phyloP scores from a whole-genome alignment of 2,113 vertebrate species.

The Colossoma macropomum region DNA sequence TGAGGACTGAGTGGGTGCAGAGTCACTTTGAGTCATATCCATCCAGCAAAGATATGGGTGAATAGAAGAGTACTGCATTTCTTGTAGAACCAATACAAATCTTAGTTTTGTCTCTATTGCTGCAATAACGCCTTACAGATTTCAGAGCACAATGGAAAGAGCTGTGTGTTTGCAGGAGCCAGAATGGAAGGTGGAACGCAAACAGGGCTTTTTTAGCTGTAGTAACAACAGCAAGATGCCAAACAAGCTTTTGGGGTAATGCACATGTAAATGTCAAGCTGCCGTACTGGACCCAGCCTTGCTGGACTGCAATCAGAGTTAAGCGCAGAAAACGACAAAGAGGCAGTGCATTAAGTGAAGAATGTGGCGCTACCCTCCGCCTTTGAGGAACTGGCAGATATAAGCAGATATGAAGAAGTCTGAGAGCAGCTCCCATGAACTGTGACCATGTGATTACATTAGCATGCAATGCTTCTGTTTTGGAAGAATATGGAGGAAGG shows the following conservation, averaged over 20 bases:
- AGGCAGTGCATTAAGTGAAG: neutral
- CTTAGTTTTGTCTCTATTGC: neutral
- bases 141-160: neutral
- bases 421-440: constrained; percentile 8
- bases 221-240: neutral
- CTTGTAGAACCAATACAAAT: neutral
- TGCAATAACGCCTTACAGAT: neutral
- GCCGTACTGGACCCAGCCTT: neutral
- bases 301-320: neutral
- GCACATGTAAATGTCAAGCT: neutral
- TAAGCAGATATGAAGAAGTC: neutral
- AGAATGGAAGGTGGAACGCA: neutral
- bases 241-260: neutral
- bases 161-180: neutral
- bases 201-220: neutral
- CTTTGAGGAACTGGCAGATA: neutral
- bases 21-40: neutral
- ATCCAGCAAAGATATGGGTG: neutral
- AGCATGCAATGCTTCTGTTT: neutral
- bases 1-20: neutral
- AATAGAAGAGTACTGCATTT: neutral
- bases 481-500: constrained; percentile 18
- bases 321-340: neutral
- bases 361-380: neutral
- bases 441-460: constrained; percentile 6